Percentiles rank a stretch among this genome's conserved stretches.
phyloP scores from a whole-genome alignment of 1,140 invertebrate genomes.

The Drosophila ananassae region DNA sequence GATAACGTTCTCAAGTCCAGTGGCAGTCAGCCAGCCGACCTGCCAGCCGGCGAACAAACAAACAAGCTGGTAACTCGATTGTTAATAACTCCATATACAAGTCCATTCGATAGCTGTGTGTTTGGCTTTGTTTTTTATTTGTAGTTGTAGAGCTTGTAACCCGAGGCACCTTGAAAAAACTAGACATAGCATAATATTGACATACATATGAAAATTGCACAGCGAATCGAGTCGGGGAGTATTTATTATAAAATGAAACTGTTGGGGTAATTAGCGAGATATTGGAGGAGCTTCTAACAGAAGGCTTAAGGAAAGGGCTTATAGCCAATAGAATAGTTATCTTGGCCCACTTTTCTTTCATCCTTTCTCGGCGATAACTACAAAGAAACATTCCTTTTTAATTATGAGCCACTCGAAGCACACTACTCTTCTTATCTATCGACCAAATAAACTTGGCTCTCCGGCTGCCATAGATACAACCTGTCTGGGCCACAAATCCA shows the following conservation, averaged over 20 bases:
- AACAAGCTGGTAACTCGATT: constrained; percentile 29
- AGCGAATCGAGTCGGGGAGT: constrained; percentile 20
- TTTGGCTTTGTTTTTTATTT: constrained; percentile 1
- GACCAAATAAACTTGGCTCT: constrained; percentile 21
- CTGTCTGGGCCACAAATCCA: constrained; percentile 37
- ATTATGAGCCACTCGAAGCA: constrained; percentile 26
- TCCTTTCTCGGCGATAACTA: neutral
- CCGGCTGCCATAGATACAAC: constrained; percentile 31
- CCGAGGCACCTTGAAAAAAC: constrained; percentile 69
- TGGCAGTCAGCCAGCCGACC: constrained; percentile 17
- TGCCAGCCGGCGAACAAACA: constrained; percentile 27
- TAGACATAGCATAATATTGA: constrained; percentile 69
- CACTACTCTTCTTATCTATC: constrained; percentile 29
- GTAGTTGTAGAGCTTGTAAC: constrained; percentile 35
- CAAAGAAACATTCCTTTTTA: constrained; percentile 18
- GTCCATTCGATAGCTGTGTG: constrained; percentile 20
- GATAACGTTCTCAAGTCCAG: constrained; percentile 37
- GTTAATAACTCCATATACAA: constrained; percentile 64
- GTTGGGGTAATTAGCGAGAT: constrained; percentile 37
- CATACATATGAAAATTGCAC: constrained; percentile 70
- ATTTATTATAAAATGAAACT: constrained; percentile 19
- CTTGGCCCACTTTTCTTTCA: neutral
- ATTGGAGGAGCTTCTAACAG: constrained; percentile 14
- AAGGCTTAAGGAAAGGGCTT: neutral
- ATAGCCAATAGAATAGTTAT: neutral